Evolutionary conservation across 2,888 invertebrate species (phyloP).

Genomic region (Amorpha juglandis): DNA sequence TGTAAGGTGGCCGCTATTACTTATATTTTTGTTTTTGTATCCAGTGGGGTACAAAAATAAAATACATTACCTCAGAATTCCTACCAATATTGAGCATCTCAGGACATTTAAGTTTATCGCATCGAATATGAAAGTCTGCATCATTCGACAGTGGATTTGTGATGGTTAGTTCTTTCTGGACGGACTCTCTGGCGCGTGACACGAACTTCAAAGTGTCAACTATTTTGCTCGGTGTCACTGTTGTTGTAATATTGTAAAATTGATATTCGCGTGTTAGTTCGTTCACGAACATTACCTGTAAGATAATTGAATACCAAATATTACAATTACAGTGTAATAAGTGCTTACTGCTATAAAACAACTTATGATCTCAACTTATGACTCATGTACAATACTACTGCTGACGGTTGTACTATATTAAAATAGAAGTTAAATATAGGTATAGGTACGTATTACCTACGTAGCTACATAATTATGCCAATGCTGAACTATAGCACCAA

Average conservation of each 20-base stretch:
- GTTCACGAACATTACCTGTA: slow-evolving; percentile 70
- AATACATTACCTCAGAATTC: slow-evolving; percentile 64
- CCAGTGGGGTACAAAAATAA: background rate
- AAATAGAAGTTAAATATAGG: too few relatives aligned
- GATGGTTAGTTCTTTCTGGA: slow-evolving; percentile 60
- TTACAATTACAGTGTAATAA: background rate
- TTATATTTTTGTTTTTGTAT: too few relatives aligned
- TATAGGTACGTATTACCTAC: too few relatives aligned
- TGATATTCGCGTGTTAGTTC: slow-evolving; percentile 68
- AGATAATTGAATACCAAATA: background rate
- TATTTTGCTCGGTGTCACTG: slow-evolving; percentile 61
- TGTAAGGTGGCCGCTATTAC: too few relatives aligned
- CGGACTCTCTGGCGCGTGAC: slow-evolving; percentile 67
- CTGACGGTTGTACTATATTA: too few relatives aligned
- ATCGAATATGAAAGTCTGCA: slow-evolving; percentile 53
- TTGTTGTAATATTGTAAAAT: slow-evolving; percentile 62
- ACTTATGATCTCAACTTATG: too few relatives aligned
- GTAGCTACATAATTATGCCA: too few relatives aligned
- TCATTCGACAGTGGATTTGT: slow-evolving; percentile 62
- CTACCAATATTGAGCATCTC: slow-evolving; percentile 55
- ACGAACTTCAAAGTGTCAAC: slow-evolving; percentile 64
- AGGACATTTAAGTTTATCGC: slow-evolving; percentile 57
- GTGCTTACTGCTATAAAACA: background rate
- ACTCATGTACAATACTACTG: too few relatives aligned
- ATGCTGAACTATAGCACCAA: too few relatives aligned